These are phyloP conservation scores for Drosophila ironensis DNA, from an alignment of 1,140 invertebrate genomes.

Conservation along the genomic window DNA sequence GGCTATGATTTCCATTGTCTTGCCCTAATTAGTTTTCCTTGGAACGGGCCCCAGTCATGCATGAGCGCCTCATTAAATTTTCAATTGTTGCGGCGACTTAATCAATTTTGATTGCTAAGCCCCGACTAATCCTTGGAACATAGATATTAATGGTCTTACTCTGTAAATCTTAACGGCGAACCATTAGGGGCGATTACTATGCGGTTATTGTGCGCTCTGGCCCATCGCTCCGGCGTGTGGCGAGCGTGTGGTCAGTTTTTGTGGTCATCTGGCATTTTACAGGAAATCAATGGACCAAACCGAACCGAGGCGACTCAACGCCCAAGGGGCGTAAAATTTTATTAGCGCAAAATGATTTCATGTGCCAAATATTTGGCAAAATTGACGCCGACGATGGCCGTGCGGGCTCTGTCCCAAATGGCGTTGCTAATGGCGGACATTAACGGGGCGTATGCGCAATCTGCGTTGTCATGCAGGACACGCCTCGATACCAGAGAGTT, in stretches of 20 bases:
- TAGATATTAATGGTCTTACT: constrained; percentile 35
- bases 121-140: constrained; percentile 22
- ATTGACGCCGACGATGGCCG: constrained; percentile 42
- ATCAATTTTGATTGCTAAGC: constrained; percentile 29
- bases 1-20: not conserved
- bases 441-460: constrained; percentile 72
- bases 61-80: constrained; percentile 25
- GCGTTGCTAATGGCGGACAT: constrained; percentile 67
- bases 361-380: constrained; percentile 78
- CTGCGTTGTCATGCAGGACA: constrained; percentile 62
- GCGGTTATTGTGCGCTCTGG: constrained; percentile 6
- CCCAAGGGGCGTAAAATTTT: constrained; percentile 57
- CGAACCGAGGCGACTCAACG: not conserved
- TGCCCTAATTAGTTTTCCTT: constrained; percentile 3
- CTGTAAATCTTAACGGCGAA: constrained; percentile 32
- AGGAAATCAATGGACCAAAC: constrained; percentile 74
- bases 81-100: constrained; percentile 35
- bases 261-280: constrained; percentile 48
- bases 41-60: not conserved
- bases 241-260: constrained; percentile 52
- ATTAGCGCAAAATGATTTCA: constrained; percentile 78
- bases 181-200: constrained; percentile 35
- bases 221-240: not conserved
- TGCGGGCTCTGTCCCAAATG: constrained; percentile 51
- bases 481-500: constrained; percentile 38